phyloP scores from a whole-genome alignment of 2,888 invertebrate species.

The Ormyrus nitidulus region DNA sequence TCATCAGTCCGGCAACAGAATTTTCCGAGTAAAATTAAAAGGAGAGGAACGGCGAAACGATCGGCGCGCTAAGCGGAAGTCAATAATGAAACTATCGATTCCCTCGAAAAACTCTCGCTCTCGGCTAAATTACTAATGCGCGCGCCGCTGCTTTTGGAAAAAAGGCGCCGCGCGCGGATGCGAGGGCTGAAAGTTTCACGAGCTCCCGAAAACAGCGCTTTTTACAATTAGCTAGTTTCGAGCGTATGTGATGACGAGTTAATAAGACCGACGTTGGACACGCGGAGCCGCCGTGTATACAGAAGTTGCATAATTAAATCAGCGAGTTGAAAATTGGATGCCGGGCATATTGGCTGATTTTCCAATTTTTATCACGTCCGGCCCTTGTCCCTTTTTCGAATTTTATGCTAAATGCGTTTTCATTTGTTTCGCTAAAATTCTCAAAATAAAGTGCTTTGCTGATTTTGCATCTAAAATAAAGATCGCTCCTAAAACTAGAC shows the following conservation, averaged over 20 bases:
- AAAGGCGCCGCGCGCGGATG: too few species aligned
- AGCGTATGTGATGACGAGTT: neutral
- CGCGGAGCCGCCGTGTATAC: neutral
- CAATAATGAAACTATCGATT: constrained; percentile 19
- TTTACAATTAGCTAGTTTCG: constrained; percentile 20
- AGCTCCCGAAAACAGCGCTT: neutral
- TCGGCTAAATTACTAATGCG: too few species aligned
- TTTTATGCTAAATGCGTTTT: too few species aligned
- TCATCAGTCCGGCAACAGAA: constrained; percentile 29
- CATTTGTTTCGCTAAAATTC: too few species aligned
- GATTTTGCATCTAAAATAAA: too few species aligned
- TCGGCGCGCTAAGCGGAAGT: constrained; percentile 32
- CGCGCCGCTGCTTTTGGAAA: too few species aligned
- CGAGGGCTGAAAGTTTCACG: too few species aligned
- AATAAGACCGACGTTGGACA: neutral
- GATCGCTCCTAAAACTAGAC: neutral
- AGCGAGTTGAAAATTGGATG: constrained; percentile 1
- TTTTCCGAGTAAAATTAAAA: constrained; percentile 44
- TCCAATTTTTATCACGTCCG: too few species aligned
- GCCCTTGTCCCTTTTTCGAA: too few species aligned
- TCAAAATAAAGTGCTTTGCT: too few species aligned
- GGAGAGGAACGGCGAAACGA: neutral
- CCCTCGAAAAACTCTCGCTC: too few species aligned
- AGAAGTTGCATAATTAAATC: constrained; percentile 7
- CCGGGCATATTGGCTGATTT: neutral